Evolutionary conservation across 2,113 vertebrate genomes (phyloP).

Genomic region (Syngnathus floridae): DNA sequence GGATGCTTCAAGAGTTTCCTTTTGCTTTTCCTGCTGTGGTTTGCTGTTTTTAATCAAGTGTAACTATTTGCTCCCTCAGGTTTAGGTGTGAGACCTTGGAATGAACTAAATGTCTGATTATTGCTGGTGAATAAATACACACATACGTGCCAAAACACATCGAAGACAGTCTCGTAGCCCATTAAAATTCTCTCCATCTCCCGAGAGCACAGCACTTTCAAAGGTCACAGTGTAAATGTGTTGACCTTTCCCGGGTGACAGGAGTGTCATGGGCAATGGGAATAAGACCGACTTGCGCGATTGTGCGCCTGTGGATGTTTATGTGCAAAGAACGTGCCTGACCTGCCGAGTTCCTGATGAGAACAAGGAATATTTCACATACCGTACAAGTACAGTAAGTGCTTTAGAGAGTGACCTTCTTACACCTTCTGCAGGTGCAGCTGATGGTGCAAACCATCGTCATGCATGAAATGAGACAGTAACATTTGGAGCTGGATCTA

Average conservation of each 20-base stretch:
- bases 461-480: constrained; percentile 43
- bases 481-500: constrained; percentile 22
- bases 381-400: constrained; percentile 6
- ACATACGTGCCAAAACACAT: constrained; percentile 5
- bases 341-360: constrained; percentile 34
- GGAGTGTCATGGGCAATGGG: constrained; percentile 37
- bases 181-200: constrained; percentile 55
- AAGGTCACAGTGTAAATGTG: constrained; percentile 66
- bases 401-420: constrained; percentile 30
- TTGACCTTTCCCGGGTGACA: constrained; percentile 64
- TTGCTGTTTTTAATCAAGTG: constrained; percentile 5
- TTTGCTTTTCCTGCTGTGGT: neutral
- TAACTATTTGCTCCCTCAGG: constrained; percentile 30
- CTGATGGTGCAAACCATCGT: constrained; percentile 53
- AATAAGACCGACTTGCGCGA: constrained; percentile 17
- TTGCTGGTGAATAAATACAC: neutral
- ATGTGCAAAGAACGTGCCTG: constrained; percentile 20
- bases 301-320: constrained; percentile 20
- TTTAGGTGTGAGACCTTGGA: constrained; percentile 15
- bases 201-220: constrained; percentile 44
- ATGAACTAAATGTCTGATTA: constrained; percentile 6
- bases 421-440: constrained; percentile 39
- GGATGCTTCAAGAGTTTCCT: neutral
- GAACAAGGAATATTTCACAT: constrained; percentile 8
- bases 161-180: constrained; percentile 12